Base-by-base conservation (phyloP, 2,113 vertebrate genomes). In the Cynopterus brachyotis region DNA sequence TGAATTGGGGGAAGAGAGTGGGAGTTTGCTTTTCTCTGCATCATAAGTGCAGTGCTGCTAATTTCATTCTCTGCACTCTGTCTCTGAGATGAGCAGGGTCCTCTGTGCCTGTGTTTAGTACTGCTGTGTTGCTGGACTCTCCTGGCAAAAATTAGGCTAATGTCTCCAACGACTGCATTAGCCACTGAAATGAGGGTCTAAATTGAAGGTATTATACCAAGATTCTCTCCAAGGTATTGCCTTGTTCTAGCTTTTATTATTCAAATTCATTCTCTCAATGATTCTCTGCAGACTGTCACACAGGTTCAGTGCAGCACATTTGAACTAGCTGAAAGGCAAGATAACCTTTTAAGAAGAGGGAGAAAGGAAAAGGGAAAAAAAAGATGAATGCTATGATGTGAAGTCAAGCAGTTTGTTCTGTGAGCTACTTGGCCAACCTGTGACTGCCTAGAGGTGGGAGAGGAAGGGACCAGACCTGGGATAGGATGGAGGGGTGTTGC, bases 61-160 rank as follows among this genome's bases (percentile, higher is more conserved):
- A 97, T 98, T 98, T 96, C 90, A 94, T 98, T 97, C 96, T 73
- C 28, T 9, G 60, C 45, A 89, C 96, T 98, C 92, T 97, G 16
- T 98, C 91, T 98, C 86, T 47, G 67, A 98, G 94, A 95, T 86
- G 96, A 97, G 95, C 82, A 92, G 83, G 50, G 40, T 97, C 98
- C 97, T 98, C 96, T 97, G 97, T 60, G 79, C 94, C 97, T 88
- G 0, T 97, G 94, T 98, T 98, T 97, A 98, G 96, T 97, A 97
- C 80, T 47, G 76, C 97, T 94, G 93, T 89, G 96, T 95, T 98
- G 97, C 97, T 98, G 97, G 97, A 96, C 97, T 98, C 97, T 98
- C 98, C 89, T 98, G 97, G 95, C 97, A 98, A 96, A 98, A 98
- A 98, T 98, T 98, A 98, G 97, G 97, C 97, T 98, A 97, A 98